These are phyloP conservation scores for Callipepla californica DNA, from an alignment of 2,113 vertebrate genomes.

Conservation along the genomic window DNA sequence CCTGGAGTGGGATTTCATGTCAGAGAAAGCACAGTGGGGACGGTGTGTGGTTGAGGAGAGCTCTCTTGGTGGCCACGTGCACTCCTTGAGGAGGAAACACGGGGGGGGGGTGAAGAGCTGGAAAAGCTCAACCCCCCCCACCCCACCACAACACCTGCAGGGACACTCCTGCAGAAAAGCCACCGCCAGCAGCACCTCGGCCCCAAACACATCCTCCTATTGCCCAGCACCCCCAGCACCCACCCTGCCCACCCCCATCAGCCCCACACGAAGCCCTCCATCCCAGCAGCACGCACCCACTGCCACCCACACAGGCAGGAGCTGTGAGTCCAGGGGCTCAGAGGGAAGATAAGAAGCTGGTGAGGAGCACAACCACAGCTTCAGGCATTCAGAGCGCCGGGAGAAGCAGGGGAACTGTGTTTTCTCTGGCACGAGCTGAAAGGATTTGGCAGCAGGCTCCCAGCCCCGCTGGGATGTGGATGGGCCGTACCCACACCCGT, in stretches of 20 bases:
- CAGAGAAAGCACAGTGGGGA: background rate
- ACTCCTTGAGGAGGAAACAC: background rate
- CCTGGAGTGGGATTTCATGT: accelerated
- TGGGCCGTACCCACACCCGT: background rate
- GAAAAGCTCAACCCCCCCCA: background rate
- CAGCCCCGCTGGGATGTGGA: background rate
- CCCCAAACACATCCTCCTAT: background rate
- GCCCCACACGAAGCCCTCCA: background rate
- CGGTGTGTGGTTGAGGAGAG: background rate
- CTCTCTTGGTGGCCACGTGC: background rate
- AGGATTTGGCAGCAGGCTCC: background rate
- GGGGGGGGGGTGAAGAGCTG: accelerated
- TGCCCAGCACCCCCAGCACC: background rate
- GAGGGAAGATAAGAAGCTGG: background rate
- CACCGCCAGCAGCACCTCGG: background rate
- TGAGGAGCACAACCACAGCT: accelerated
- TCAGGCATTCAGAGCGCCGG: background rate
- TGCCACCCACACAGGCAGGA: background rate
- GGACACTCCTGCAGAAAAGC: background rate
- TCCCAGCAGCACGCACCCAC: background rate
- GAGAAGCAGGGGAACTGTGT: background rate
- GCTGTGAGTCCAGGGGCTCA: background rate
- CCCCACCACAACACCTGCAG: background rate
- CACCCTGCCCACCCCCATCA: background rate
- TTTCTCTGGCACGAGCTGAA: conserved; percentile 29